These are phyloP conservation scores for Drosophila nigricruria DNA, from an alignment of 2,888 invertebrate genomes.

Conservation along the genomic window DNA sequence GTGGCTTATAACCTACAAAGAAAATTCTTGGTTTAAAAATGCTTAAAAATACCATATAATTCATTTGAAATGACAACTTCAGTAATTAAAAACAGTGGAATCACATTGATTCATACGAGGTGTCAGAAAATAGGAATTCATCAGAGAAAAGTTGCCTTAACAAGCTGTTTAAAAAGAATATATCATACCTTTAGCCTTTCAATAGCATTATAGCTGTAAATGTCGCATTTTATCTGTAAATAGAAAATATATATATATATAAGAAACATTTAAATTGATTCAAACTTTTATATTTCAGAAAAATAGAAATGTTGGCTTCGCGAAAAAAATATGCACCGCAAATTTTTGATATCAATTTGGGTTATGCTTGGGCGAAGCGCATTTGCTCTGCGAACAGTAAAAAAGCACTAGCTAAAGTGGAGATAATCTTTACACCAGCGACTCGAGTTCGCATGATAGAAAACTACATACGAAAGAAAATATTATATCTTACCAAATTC, in stretches of 20 bases:
- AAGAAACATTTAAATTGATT: background rate
- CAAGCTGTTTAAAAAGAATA: background rate
- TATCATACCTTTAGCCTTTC: slow-evolving; percentile 14
- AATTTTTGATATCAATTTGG: slow-evolving; percentile 75
- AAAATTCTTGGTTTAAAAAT: background rate
- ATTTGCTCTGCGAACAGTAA: slow-evolving; percentile 80
- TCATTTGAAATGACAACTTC: slow-evolving; percentile 28
- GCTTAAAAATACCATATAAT: background rate
- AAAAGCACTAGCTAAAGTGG: slow-evolving; percentile 84
- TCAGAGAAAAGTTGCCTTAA: slow-evolving; percentile 50
- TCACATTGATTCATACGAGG: slow-evolving; percentile 84
- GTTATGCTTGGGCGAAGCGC: slow-evolving; percentile 83
- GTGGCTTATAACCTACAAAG: slow-evolving; percentile 30
- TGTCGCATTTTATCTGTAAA: slow-evolving; percentile 30
- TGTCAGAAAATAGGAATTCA: slow-evolving; percentile 83
- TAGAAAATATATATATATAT: background rate
- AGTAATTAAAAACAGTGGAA: slow-evolving; percentile 65
- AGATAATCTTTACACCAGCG: slow-evolving; percentile 81
- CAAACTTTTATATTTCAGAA: background rate
- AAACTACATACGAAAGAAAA: background rate
- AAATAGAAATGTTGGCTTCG: slow-evolving; percentile 59
- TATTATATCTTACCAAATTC: slow-evolving; percentile 47
- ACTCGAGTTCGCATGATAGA: slow-evolving; percentile 75
- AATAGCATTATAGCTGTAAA: background rate
- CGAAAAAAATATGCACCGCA: slow-evolving; percentile 83